phyloP scores from a whole-genome alignment of 2,113 vertebrate genomes.

The Nycticryphes semicollaris region DNA sequence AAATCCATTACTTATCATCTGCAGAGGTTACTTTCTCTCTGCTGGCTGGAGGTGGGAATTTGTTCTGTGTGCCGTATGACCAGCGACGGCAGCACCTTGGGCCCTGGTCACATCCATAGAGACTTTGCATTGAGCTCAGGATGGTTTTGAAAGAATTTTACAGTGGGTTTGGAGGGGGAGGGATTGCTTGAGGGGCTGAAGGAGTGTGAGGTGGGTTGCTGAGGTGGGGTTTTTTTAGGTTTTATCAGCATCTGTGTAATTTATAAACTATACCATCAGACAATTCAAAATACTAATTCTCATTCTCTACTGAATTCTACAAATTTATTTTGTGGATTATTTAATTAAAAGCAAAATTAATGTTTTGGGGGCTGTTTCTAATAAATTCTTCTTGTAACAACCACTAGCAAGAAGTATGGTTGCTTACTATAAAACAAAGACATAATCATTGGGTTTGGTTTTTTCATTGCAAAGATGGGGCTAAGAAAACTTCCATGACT shows the following conservation, averaged over 20 bases:
- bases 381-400: not conserved
- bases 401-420: not conserved
- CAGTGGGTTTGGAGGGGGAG: no score
- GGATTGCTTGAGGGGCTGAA: no score
- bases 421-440: not conserved
- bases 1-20: not conserved
- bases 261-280: not conserved
- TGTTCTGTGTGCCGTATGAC: not conserved
- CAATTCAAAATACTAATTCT: not conserved
- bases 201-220: no score
- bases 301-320: not conserved
- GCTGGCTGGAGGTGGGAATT: not conserved
- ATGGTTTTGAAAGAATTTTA: not conserved
- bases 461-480: not conserved
- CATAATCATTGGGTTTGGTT: not conserved
- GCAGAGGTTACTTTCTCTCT: not conserved
- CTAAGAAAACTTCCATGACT: not conserved
- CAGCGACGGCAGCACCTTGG: fast-evolving
- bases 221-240: not conserved
- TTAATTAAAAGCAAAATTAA: not conserved
- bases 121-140: not conserved
- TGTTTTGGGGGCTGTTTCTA: not conserved
- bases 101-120: not conserved
- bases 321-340: not conserved
- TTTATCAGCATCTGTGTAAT: not conserved